A percentile compares a stretch with the other conserved stretches of the same genome.
Conservation (phyloP, 23 tunicate genomes). For the Clavelina lepadiformis region DNA sequence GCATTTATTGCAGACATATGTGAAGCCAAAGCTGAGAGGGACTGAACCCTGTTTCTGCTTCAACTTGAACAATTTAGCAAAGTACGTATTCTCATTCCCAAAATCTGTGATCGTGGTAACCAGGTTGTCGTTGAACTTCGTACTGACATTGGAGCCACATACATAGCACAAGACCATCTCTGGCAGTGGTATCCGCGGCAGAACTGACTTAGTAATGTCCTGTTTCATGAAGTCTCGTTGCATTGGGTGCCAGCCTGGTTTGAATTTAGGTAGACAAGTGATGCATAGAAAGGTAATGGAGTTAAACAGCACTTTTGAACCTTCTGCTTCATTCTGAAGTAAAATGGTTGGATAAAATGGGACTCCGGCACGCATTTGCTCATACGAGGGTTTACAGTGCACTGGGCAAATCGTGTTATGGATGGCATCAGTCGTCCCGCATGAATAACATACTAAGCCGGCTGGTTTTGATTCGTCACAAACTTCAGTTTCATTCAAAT, state of each 20-base stretch:
- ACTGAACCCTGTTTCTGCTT: conserved; percentile 24
- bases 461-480: not conserved
- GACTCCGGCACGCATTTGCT: conserved; percentile 58
- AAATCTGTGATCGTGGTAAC: conserved; percentile 1
- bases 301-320: conserved; percentile 21
- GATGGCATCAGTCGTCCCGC: conserved; percentile 22
- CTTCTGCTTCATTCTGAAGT: not conserved
- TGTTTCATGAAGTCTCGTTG: conserved; percentile 36
- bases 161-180: conserved; percentile 39
- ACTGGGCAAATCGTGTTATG: conserved; percentile 22
- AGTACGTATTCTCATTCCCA: not conserved
- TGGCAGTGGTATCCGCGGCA: conserved; percentile 55
- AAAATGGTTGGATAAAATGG: conserved; percentile 53
- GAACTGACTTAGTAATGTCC: conserved; percentile 14
- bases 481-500: not conserved
- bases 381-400: conserved; percentile 57
- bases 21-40: conserved; percentile 43
- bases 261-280: conserved; percentile 45
- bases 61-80: not conserved
- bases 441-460: conserved; percentile 37
- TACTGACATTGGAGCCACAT: conserved; percentile 53
- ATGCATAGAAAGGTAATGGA: conserved; percentile 51
- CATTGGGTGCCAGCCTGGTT: conserved; percentile 48
- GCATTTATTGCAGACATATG: conserved; percentile 48
- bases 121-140: conserved; percentile 39